phyloP scores from a whole-genome alignment of 2,888 invertebrate species.

The Pinctada fucata region DNA sequence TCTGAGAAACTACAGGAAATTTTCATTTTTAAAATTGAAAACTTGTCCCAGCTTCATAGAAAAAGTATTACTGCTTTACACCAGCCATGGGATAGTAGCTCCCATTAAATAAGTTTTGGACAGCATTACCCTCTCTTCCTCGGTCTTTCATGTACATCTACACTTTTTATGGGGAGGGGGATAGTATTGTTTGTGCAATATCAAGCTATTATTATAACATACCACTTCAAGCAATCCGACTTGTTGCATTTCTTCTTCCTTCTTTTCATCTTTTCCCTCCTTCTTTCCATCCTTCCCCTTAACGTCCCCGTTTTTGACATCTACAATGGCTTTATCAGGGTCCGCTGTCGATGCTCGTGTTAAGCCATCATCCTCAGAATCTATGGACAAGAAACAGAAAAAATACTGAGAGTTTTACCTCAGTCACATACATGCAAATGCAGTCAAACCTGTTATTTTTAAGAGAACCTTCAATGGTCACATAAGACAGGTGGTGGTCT shows the following conservation, averaged over 20 bases:
- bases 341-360: slow-evolving; percentile 24
- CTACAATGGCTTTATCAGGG: slow-evolving; percentile 13
- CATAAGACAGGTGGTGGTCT: too few species aligned
- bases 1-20: too few species aligned
- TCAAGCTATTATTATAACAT: neutral
- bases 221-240: neutral
- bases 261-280: neutral
- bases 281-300: slow-evolving; percentile 30
- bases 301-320: slow-evolving; percentile 30
- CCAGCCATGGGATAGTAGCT: neutral
- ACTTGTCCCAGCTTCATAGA: too few species aligned
- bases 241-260: neutral
- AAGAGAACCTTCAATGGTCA: too few species aligned
- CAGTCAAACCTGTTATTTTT: too few species aligned
- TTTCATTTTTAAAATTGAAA: too few species aligned
- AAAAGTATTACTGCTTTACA: neutral
- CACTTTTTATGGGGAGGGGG: too few species aligned
- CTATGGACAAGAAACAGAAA: neutral
- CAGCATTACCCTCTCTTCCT: too few species aligned
- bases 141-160: too few species aligned
- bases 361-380: slow-evolving; percentile 31
- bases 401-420: too few species aligned
- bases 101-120: neutral
- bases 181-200: too few species aligned
- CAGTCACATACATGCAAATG: too few species aligned